Evolutionary conservation across 37 sponge, comb jelly and placozoan genomes (phyloP).

Genomic region (Aplysina aerophoba): DNA sequence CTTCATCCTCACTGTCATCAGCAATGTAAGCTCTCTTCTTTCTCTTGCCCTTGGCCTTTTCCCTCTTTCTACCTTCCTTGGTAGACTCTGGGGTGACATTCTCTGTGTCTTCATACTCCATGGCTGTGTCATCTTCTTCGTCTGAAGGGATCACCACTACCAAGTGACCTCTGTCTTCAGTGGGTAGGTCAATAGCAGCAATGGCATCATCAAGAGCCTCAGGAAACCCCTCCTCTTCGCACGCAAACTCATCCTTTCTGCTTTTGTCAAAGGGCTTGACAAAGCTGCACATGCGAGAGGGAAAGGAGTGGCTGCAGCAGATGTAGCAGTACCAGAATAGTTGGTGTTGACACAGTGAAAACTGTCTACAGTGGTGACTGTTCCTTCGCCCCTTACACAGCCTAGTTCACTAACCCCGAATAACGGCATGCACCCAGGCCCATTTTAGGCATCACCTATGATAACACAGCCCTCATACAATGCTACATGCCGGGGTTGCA

Average conservation of each 20-base stretch:
- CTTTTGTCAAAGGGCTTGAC: neutral
- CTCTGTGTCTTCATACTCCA: conserved; percentile 17
- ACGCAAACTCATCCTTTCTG: conserved; percentile 10
- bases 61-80: neutral
- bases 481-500: no score
- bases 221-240: conserved; percentile 17
- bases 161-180: neutral
- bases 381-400: no score
- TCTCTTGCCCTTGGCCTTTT: neutral
- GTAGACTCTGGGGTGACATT: conserved; percentile 3
- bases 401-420: no score
- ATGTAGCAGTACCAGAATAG: no score
- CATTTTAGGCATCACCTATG: no score
- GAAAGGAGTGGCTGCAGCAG: no score
- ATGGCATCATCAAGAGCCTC: conserved; percentile 11
- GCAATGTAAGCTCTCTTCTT: conserved; percentile 40
- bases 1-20: conserved; percentile 57
- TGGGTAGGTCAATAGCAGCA: conserved; percentile 28
- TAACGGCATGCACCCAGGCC: no score
- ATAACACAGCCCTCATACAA: no score
- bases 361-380: no score
- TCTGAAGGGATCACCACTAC: conserved; percentile 32
- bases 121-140: neutral
- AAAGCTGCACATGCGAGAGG: neutral
- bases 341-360: no score